A percentile compares a stretch with the other conserved stretches of the same genome.
These are phyloP conservation scores for Peromyscus californicus DNA, from an alignment of 2,113 vertebrate genomes.

Conservation along the genomic window DNA sequence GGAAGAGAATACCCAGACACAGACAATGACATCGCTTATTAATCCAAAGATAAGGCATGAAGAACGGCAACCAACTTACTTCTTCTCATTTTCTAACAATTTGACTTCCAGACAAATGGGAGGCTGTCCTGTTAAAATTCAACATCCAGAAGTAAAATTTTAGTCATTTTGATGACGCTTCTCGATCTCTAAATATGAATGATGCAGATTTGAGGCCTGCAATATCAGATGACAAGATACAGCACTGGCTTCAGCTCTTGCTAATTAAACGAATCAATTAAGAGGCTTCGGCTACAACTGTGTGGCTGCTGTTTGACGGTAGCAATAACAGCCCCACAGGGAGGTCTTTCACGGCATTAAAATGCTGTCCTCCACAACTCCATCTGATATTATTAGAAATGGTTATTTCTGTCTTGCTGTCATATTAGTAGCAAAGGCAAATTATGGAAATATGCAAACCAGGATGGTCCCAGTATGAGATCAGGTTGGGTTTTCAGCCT, in stretches of 20 bases:
- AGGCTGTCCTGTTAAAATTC: constrained; percentile 41
- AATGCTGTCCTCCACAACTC: constrained; percentile 97
- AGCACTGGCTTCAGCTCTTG: constrained; percentile 94
- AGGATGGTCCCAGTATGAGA: constrained; percentile 97
- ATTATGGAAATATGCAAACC: constrained; percentile 98
- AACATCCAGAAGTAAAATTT: constrained; percentile 21
- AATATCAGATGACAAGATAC: constrained; percentile 94
- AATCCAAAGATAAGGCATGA: neutral
- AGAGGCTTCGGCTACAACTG: constrained; percentile 96
- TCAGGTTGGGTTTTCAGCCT: constrained; percentile 95
- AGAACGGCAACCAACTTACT: neutral
- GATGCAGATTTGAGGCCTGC: constrained; percentile 87
- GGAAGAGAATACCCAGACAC: neutral
- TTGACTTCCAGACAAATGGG: constrained; percentile 42
- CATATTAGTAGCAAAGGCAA: constrained; percentile 96
- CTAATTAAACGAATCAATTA: constrained; percentile 99
- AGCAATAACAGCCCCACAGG: constrained; percentile 96
- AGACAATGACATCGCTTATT: neutral
- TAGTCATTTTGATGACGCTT: constrained; percentile 66
- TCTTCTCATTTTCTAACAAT: neutral
- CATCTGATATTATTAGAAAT: constrained; percentile 99
- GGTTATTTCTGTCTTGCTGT: constrained; percentile 99
- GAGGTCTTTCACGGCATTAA: constrained; percentile 96
- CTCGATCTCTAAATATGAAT: constrained; percentile 87
- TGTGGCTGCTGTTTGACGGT: constrained; percentile 97